Evolutionary conservation across 2,797 vertebrate genomes (phyloP), one percentile per base, ranked within the genome.

Genomic region (Microctenopoma stevenorrisi): DNA sequence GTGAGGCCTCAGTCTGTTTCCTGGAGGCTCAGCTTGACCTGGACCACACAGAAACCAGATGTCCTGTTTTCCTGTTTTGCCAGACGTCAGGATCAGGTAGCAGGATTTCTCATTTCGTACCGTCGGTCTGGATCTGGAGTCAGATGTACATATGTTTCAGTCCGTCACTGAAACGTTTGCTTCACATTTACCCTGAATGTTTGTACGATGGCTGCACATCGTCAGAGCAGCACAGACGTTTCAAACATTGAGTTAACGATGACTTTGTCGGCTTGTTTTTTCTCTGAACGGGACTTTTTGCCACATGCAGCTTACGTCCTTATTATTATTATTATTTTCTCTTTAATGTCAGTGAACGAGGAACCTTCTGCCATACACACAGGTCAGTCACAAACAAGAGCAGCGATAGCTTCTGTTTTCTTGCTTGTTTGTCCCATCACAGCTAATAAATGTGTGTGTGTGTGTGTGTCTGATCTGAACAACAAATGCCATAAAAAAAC

Each of bases 401-500:
- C 25, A 33, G 6, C 3, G 15, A 35, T 16, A 28, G 50, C 35
- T 48, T 43, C 11, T 7, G 8, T 30, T 59, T 22, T 22, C 22
- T 22, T 62, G 52, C 61, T 72, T 69, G 16, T 47, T 44, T 55
- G 50, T 56, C 47, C 16, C 14, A 40, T 51, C 61, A 25, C n/a
- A 59, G 53, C 53, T 63, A 38, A 18, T 26, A 63, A 43, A 49
- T 53, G 16, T 22, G 38, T 0, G 15, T 50, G 18, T 65, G 40
- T 42, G 49, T 52, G 49, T 74, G 60, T 7, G 30, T 30, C 56
- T 5, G 5, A 68, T 75, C 50, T 5, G 5, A 68, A 72, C 1
- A 16, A 77, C 62, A 74, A 76, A 73, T 66, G 65, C 71, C 10
- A 2, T 63, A 43, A 64, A 82, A 76, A 77, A 81, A 22, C 22